Conservation (phyloP, 2,797 vertebrate species). For the Brachyalestes nurse region DNA sequence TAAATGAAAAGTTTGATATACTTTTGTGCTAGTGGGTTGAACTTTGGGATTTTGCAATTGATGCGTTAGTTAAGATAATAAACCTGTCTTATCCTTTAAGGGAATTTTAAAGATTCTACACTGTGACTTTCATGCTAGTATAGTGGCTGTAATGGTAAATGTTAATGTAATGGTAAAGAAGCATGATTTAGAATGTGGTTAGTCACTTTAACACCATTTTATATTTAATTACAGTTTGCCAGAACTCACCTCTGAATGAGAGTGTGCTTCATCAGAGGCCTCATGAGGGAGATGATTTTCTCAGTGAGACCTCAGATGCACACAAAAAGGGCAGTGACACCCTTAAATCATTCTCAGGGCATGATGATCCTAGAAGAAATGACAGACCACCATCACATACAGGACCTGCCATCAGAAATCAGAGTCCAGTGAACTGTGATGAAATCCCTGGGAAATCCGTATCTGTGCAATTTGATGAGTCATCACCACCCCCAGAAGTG, state of each 20-base stretch:
- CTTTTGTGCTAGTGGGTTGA: no score
- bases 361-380: conserved; percentile 72
- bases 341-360: conserved; percentile 53
- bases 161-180: background rate
- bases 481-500: conserved; percentile 67
- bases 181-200: conserved; percentile 4
- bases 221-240: conserved; percentile 76
- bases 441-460: conserved; percentile 72
- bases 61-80: no score
- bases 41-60: no score
- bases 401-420: conserved; percentile 67
- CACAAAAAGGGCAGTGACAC: conserved; percentile 71
- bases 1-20: background rate
- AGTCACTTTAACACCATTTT: conserved; percentile 21
- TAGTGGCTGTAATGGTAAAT: no score
- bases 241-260: conserved; percentile 75
- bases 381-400: conserved; percentile 76
- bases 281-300: conserved; percentile 73
- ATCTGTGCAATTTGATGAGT: conserved; percentile 82
- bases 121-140: no score
- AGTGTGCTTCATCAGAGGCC: conserved; percentile 73
- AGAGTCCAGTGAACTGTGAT: conserved; percentile 70
- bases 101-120: no score
- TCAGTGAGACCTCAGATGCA: conserved; percentile 72
- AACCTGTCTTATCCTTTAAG: background rate